Evolutionary conservation across 2,888 invertebrate genomes (phyloP).

Genomic region (Chouioia cunea): DNA sequence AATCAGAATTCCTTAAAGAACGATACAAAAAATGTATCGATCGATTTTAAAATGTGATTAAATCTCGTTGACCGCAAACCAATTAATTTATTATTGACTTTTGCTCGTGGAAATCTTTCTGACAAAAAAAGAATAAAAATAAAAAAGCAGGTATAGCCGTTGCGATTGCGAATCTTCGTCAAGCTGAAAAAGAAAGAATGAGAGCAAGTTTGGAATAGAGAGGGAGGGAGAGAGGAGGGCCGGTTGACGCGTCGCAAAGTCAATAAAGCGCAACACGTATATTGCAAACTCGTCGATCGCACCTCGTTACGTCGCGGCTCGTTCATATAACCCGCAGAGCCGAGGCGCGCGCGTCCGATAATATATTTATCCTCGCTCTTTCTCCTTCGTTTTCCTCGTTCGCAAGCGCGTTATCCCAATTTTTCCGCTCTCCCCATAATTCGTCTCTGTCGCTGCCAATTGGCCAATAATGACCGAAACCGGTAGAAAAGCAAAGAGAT

Average conservation of each 20-base stretch:
- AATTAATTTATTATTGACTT: slow-evolving; percentile 3
- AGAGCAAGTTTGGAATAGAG: slow-evolving; percentile 37
- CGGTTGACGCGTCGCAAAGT: slow-evolving; percentile 42
- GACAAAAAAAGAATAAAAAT: too few relatives aligned
- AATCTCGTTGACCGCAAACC: neutral
- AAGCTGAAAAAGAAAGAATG: slow-evolving; percentile 6
- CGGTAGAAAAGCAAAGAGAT: neutral
- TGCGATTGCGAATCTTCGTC: too few relatives aligned
- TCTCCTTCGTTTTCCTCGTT: slow-evolving; percentile 17
- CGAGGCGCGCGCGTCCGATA: slow-evolving; percentile 28
- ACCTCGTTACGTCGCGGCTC: slow-evolving; percentile 31
- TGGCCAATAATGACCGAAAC: slow-evolving; percentile 40
- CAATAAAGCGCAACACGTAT: slow-evolving; percentile 48
- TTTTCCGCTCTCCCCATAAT: slow-evolving; percentile 38
- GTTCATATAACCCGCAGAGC: slow-evolving; percentile 22
- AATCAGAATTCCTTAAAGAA: neutral
- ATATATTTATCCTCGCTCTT: slow-evolving; percentile 43
- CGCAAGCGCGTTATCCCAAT: slow-evolving; percentile 37
- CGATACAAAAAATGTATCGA: slow-evolving; percentile 29
- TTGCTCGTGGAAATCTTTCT: neutral
- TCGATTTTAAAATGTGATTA: slow-evolving; percentile 3
- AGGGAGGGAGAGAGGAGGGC: slow-evolving; percentile 13
- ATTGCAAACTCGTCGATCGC: slow-evolving; percentile 16
- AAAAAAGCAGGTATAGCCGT: neutral
- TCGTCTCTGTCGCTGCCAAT: slow-evolving; percentile 44